These are phyloP conservation scores for Sakesphorus luctuosus DNA, from an alignment of 2,113 vertebrate genomes.

Conservation along the genomic window DNA sequence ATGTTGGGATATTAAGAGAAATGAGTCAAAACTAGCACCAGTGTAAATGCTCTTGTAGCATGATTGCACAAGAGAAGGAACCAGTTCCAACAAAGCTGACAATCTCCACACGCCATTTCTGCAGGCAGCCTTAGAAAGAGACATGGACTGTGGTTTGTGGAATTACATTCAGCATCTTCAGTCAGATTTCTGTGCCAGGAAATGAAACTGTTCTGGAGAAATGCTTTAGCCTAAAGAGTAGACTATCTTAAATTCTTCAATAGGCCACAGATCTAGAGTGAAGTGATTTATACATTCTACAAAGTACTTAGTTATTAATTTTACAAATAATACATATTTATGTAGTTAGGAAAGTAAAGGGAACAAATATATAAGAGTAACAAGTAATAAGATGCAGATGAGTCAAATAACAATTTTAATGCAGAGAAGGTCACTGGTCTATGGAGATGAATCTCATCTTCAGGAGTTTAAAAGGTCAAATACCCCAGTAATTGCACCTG, in stretches of 20 bases:
- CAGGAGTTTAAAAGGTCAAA: neutral
- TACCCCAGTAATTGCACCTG: neutral
- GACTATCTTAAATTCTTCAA: neutral
- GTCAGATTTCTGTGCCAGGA: neutral
- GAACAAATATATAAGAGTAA: neutral
- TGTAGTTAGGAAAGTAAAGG: neutral
- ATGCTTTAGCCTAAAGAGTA: neutral
- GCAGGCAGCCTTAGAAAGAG: neutral
- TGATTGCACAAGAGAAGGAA: neutral
- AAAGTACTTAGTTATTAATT: neutral
- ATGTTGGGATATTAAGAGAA: neutral
- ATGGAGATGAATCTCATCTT: neutral
- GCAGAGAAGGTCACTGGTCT: neutral
- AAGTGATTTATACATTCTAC: neutral
- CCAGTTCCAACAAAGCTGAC: neutral
- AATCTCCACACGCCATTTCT: neutral
- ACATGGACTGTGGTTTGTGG: neutral
- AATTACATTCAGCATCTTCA: neutral
- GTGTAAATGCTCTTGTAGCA: neutral
- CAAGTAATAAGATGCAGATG: neutral
- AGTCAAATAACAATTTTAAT: neutral
- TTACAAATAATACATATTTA: neutral
- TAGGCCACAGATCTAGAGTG: neutral
- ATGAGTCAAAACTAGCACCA: neutral
- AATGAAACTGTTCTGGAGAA: neutral